Percentiles rank a stretch among this genome's conserved stretches.
Conservation (phyloP, 1,140 invertebrate species). For the Neodiprion lecontei region DNA sequence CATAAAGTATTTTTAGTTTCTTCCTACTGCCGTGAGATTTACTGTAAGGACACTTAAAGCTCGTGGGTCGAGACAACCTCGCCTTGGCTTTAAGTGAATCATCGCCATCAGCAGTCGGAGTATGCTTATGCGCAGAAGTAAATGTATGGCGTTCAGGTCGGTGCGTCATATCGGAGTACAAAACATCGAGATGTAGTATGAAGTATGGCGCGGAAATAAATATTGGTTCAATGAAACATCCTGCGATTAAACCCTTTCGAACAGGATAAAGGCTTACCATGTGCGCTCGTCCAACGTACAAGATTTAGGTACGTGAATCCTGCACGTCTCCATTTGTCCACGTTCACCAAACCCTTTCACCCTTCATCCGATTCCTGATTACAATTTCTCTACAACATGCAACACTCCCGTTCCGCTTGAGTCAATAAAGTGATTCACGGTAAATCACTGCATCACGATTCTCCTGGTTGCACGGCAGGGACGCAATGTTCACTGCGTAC, state of each 20-base stretch:
- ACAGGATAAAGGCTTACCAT: background rate
- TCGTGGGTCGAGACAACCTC: constrained; percentile 3
- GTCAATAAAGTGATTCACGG: too few relatives aligned
- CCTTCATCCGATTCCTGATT: too few relatives aligned
- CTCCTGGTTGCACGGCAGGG: too few relatives aligned
- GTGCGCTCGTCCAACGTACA: too few relatives aligned
- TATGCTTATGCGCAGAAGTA: background rate
- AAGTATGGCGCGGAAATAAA: background rate
- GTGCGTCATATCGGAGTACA: background rate
- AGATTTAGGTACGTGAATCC: too few relatives aligned
- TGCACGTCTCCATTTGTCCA: too few relatives aligned
- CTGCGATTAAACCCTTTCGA: background rate
- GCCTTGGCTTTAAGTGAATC: background rate
- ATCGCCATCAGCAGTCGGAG: background rate
- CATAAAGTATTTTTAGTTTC: too few relatives aligned
- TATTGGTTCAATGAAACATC: background rate
- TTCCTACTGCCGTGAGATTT: background rate
- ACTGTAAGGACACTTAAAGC: background rate
- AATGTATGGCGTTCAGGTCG: background rate
- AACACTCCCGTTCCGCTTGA: too few relatives aligned
- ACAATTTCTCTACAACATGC: too few relatives aligned
- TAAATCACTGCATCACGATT: too few relatives aligned
- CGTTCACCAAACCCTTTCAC: too few relatives aligned
- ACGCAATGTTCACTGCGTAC: too few relatives aligned
- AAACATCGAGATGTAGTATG: background rate